These are phyloP conservation scores for Trissonchulus latispiculum DNA, from an alignment of 2,888 invertebrate species.

Conservation along the genomic window DNA sequence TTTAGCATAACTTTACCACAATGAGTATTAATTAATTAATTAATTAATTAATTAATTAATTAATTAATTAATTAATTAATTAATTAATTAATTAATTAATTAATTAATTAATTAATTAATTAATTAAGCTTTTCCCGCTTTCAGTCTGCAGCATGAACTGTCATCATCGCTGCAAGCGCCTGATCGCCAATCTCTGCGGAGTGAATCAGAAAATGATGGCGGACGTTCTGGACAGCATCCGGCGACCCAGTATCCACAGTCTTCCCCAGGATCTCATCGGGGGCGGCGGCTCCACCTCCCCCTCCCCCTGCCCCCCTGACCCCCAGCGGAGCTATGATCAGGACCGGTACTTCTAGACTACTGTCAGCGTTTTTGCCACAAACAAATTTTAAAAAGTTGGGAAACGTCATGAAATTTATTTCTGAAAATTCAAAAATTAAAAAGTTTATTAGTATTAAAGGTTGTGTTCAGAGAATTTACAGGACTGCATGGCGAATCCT, in stretches of 20 bases:
- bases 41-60: too few species aligned
- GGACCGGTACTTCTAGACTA: neutral
- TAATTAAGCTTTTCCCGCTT: too few species aligned
- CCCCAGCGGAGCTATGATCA: neutral
- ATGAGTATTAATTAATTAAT: too few species aligned
- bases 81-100: too few species aligned
- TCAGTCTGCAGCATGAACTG: conserved; percentile 80
- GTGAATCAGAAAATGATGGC: conserved; percentile 95
- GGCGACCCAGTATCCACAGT: neutral
- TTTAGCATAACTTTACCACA: too few species aligned
- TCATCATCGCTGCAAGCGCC: conserved; percentile 94
- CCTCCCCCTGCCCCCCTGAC: neutral
- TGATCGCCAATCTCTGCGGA: conserved; percentile 94
- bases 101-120: neutral
- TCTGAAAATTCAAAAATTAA: too few species aligned
- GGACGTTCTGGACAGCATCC: conserved; percentile 74
- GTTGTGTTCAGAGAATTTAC: too few species aligned
- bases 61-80: too few species aligned
- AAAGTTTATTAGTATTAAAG: too few species aligned
- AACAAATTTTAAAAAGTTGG: conserved; percentile 29
- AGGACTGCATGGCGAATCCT: too few species aligned
- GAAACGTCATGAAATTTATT: too few species aligned
- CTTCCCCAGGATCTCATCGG: neutral
- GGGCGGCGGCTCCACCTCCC: neutral
- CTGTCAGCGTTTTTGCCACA: neutral